Evolutionary conservation across 2,113 vertebrate genomes (phyloP).

Genomic region (Tachycineta bicolor): DNA sequence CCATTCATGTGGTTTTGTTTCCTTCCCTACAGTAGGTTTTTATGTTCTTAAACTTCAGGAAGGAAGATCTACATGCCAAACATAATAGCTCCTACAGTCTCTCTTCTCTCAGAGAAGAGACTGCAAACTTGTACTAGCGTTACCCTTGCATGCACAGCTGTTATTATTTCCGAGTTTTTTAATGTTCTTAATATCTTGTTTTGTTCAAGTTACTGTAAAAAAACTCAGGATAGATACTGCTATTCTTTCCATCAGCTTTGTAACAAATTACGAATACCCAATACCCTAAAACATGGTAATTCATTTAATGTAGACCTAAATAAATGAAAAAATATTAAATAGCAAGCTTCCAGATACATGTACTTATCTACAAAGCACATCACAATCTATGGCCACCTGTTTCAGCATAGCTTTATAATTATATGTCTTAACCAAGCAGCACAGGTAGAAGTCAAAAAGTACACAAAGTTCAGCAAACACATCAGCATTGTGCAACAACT

Average conservation of each 20-base stretch:
- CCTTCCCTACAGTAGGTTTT: background rate
- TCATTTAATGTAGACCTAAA: background rate
- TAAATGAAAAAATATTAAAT: background rate
- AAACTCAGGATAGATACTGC: background rate
- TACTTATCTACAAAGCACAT: background rate
- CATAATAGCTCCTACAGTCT: background rate
- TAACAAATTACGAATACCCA: background rate
- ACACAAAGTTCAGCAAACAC: background rate
- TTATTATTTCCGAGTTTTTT: background rate
- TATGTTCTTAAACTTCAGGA: background rate
- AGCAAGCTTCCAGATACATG: background rate
- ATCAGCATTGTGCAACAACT: background rate
- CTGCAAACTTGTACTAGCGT: rapidly evolving
- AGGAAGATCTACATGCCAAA: background rate
- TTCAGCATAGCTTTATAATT: background rate
- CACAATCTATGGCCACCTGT: background rate
- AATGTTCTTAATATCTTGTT: background rate
- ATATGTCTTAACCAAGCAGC: background rate
- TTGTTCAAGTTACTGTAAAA: background rate
- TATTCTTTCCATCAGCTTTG: background rate
- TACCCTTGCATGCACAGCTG: background rate
- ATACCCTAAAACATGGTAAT: background rate
- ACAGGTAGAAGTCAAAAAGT: background rate
- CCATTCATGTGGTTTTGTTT: background rate
- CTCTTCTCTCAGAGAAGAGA: background rate